phyloP scores from a whole-genome alignment of 1,140 invertebrate species.

The Drosophila insularis region DNA sequence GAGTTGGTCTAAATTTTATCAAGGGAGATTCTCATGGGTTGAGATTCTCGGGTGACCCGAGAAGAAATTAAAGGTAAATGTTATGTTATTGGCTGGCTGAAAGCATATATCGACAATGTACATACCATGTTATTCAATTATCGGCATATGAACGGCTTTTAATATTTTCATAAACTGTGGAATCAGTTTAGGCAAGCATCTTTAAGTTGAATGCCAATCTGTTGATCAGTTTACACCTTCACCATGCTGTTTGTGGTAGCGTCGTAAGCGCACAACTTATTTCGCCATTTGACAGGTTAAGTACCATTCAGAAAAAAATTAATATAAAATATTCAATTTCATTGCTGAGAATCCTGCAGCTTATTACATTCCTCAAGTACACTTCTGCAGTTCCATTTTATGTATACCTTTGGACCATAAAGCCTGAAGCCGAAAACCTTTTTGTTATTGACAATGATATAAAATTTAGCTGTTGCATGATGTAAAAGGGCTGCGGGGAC shows the following conservation, averaged over 20 bases:
- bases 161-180: neutral
- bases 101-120: no score
- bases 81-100: no score
- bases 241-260: neutral
- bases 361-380: constrained; percentile 74
- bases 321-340: neutral
- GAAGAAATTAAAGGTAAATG: no score
- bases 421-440: constrained; percentile 23
- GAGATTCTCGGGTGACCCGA: neutral
- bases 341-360: constrained; percentile 29
- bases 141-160: neutral
- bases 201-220: neutral
- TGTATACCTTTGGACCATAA: constrained; percentile 21
- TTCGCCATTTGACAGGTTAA: constrained; percentile 9
- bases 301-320: neutral
- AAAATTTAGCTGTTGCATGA: constrained; percentile 32
- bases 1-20: constrained; percentile 33
- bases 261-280: neutral
- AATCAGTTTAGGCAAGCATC: neutral
- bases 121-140: no score
- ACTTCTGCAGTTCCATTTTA: constrained; percentile 61
- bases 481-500: constrained; percentile 22
- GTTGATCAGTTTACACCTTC: constrained; percentile 3
- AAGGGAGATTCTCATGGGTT: neutral
- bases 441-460: constrained; percentile 51